A percentile compares a stretch with the other conserved stretches of the same genome.
These are phyloP conservation scores for Prosopocoilus inquinatus DNA, from an alignment of 2,888 invertebrate genomes.

Conservation along the genomic window DNA sequence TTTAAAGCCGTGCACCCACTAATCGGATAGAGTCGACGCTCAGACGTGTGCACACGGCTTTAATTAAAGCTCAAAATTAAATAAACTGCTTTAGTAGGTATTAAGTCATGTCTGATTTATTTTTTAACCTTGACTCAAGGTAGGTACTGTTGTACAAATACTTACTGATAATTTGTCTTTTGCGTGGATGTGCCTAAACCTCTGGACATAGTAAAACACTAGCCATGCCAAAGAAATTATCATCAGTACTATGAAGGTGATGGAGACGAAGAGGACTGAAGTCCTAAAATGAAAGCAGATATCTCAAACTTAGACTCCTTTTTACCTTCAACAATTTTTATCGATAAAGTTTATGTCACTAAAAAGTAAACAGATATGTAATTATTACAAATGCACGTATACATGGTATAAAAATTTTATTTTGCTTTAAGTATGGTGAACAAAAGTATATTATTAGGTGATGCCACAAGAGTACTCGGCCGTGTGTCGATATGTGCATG, in stretches of 20 bases:
- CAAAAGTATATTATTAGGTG: too few species aligned
- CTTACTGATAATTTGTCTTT: constrained; percentile 89
- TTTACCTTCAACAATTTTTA: too few species aligned
- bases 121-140: background rate
- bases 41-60: too few species aligned
- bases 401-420: too few species aligned
- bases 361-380: too few species aligned
- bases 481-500: too few species aligned
- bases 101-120: background rate
- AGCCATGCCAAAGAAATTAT: constrained; percentile 93
- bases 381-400: too few species aligned
- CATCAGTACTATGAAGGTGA: constrained; percentile 94
- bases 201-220: constrained; percentile 93
- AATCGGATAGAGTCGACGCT: too few species aligned
- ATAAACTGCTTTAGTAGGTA: background rate
- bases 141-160: constrained; percentile 24
- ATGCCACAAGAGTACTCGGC: too few species aligned
- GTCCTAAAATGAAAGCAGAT: constrained; percentile 61
- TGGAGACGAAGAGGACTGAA: constrained; percentile 91
- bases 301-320: too few species aligned
- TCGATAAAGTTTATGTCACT: too few species aligned
- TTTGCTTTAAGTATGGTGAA: too few species aligned
- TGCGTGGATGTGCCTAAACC: constrained; percentile 91
- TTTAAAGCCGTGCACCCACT: background rate
- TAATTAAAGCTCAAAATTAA: background rate